A percentile compares a stretch with the other conserved stretches of the same genome.
Evolutionary conservation across 2,888 invertebrate genomes (phyloP).

Genomic region (Trichopria drosophilae): DNA sequence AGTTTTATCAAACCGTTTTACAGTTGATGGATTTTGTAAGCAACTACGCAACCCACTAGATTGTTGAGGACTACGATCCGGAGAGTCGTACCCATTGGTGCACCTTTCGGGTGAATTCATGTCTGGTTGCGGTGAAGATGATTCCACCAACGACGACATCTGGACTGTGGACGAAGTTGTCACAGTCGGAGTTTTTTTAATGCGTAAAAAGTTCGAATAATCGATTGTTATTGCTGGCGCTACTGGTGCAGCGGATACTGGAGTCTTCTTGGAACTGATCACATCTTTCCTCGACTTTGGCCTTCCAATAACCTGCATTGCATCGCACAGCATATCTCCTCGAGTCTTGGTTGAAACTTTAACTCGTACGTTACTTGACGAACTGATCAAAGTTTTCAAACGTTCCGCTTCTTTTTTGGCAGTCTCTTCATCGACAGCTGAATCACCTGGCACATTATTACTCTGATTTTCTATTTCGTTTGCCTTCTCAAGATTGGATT

Average conservation of each 20-base stretch:
- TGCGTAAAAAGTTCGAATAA: too few species aligned
- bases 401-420: constrained; percentile 60
- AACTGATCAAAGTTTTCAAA: constrained; percentile 60
- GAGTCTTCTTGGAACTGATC: background rate
- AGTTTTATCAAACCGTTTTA: constrained; percentile 2
- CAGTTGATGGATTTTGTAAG: too few species aligned
- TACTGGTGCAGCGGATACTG: constrained; percentile 22
- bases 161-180: too few species aligned
- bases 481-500: constrained; percentile 19
- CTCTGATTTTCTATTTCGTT: constrained; percentile 14
- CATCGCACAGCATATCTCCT: constrained; percentile 61
- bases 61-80: too few species aligned
- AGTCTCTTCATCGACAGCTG: constrained; percentile 39
- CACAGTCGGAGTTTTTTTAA: too few species aligned
- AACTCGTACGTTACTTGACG: constrained; percentile 46
- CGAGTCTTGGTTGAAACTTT: constrained; percentile 63
- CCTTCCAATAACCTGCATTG: constrained; percentile 59
- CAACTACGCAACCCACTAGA: too few species aligned
- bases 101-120: too few species aligned
- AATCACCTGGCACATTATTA: background rate
- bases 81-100: too few species aligned
- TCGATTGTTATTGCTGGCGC: too few species aligned
- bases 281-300: constrained; percentile 57
- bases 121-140: too few species aligned
- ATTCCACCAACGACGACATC: too few species aligned